phyloP scores from a whole-genome alignment of 2,888 invertebrate species.

The Leptinotarsa rubiginosa region DNA sequence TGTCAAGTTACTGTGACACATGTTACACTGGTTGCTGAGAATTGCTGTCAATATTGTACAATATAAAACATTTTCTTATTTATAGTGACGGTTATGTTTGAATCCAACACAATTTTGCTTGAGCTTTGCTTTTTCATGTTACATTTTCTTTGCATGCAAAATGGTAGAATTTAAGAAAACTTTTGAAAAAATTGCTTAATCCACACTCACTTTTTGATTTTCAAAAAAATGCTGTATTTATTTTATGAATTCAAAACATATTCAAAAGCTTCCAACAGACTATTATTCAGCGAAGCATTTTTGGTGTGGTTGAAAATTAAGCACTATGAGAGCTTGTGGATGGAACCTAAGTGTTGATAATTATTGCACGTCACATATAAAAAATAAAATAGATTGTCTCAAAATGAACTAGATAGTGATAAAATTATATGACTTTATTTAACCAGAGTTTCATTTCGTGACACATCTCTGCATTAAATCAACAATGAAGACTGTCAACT shows the following conservation, averaged over 20 bases:
- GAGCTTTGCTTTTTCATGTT: background rate
- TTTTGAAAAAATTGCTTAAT: background rate
- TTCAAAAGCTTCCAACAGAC: background rate
- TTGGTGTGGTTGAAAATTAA: background rate
- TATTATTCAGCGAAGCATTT: background rate
- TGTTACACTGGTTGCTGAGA: too few relatives aligned
- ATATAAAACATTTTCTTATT: background rate
- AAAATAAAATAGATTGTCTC: background rate
- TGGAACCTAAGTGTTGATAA: background rate
- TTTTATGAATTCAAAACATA: too few relatives aligned
- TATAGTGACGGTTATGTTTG: background rate
- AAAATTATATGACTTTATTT: too few relatives aligned
- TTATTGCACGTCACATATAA: background rate
- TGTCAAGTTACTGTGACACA: background rate
- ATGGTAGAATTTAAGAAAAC: background rate
- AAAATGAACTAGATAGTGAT: background rate
- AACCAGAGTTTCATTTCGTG: background rate
- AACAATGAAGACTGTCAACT: too few relatives aligned
- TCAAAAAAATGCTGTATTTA: too few relatives aligned
- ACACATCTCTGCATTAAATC: background rate
- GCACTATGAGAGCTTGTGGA: background rate
- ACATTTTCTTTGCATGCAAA: background rate
- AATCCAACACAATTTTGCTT: slow-evolving; percentile 14
- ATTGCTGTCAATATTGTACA: too few relatives aligned
- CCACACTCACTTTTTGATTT: background rate